Percentiles rank a stretch among this genome's conserved stretches.
Evolutionary conservation across 1,140 invertebrate genomes (phyloP).

Genomic region (Drosophila kanapiae): DNA sequence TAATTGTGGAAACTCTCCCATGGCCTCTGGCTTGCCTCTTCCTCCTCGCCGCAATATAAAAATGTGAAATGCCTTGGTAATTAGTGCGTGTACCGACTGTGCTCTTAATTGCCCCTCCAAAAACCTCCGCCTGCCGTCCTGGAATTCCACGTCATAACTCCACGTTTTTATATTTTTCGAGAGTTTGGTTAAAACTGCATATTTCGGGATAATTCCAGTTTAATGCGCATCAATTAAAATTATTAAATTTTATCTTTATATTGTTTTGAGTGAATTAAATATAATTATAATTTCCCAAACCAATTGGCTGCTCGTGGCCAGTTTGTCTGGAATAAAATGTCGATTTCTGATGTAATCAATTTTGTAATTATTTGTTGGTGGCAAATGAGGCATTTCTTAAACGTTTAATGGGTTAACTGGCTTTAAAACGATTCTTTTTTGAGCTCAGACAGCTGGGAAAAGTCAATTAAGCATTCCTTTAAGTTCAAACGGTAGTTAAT

Average conservation of each 20-base stretch:
- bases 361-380: slow-evolving; percentile 29
- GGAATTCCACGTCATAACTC: slow-evolving; percentile 22
- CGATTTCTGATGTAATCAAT: slow-evolving; percentile 12
- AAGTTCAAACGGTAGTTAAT: neutral
- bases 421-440: slow-evolving; percentile 1
- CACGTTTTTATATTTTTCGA: slow-evolving; percentile 55
- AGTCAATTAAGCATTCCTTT: slow-evolving; percentile 10
- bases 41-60: slow-evolving; percentile 31
- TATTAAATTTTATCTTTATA: slow-evolving; percentile 70
- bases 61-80: slow-evolving; percentile 71
- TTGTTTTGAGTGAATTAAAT: slow-evolving; percentile 70
- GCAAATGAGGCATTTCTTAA: slow-evolving; percentile 15
- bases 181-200: slow-evolving; percentile 61
- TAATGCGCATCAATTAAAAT: slow-evolving; percentile 81
- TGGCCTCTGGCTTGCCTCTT: neutral
- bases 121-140: neutral
- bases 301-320: slow-evolving; percentile 27
- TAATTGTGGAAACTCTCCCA: slow-evolving; percentile 74
- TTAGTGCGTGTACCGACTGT: slow-evolving; percentile 73
- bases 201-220: slow-evolving; percentile 68
- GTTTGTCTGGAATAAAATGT: slow-evolving; percentile 11
- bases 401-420: slow-evolving; percentile 11
- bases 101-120: slow-evolving; percentile 58
- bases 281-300: slow-evolving; percentile 55
- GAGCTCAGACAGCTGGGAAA: neutral